These are phyloP conservation scores for Platycheirus albimanus DNA, from an alignment of 2,888 invertebrate genomes.

Conservation along the genomic window DNA sequence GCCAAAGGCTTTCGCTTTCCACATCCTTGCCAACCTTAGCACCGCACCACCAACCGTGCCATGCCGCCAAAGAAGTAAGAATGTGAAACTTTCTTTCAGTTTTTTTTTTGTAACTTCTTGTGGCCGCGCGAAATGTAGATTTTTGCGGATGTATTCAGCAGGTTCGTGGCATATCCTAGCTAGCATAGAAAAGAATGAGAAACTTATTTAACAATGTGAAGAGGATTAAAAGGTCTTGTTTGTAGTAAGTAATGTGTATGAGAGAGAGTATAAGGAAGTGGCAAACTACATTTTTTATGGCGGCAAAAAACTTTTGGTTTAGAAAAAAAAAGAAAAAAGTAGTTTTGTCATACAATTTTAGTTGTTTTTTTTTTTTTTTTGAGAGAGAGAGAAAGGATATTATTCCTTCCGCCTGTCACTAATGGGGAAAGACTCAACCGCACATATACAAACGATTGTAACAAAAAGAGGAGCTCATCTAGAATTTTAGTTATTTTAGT, in stretches of 20 bases:
- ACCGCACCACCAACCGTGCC: too few relatives aligned
- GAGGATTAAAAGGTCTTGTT: conserved; percentile 52
- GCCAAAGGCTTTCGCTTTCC: background rate
- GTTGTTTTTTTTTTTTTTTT: conserved; percentile 26
- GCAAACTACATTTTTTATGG: conserved; percentile 65
- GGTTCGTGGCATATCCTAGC: conserved; percentile 59
- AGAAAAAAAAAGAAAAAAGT: conserved; percentile 28
- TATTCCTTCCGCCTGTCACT: conserved; percentile 7
- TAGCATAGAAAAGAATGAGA: conserved; percentile 41
- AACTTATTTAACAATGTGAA: conserved; percentile 63
- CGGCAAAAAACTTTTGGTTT: conserved; percentile 31
- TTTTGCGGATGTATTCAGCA: conserved; percentile 55
- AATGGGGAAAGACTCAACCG: conserved; percentile 21
- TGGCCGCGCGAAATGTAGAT: conserved; percentile 21
- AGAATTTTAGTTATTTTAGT: conserved; percentile 17
- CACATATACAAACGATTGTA: background rate
- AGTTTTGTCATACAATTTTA: conserved; percentile 47
- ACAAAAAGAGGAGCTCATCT: background rate
- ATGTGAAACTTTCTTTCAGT: conserved; percentile 12
- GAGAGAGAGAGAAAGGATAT: background rate
- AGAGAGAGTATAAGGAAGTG: conserved; percentile 51
- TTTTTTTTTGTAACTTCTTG: background rate
- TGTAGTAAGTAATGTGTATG: conserved; percentile 27
- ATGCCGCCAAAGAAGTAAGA: background rate
- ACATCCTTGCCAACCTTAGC: conserved; percentile 6